Evolutionary conservation across 1,140 invertebrate genomes (phyloP).

Genomic region (Drosophila nannoptera): DNA sequence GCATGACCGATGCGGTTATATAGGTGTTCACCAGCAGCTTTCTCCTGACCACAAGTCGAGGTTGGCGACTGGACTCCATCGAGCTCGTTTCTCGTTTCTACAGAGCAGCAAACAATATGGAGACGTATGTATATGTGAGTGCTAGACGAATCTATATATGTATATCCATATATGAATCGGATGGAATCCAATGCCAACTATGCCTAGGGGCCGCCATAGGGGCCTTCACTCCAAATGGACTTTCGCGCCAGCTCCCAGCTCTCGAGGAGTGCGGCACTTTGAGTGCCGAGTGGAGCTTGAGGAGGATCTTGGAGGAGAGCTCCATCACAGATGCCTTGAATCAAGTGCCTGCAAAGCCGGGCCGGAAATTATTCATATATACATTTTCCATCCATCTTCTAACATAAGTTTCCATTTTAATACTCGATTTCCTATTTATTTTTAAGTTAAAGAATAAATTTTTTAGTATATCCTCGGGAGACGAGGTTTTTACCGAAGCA

Average conservation of each 20-base stretch:
- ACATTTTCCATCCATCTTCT: not conserved
- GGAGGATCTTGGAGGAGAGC: not conserved
- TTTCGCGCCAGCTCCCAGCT: too few relatives aligned
- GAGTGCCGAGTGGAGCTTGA: too few relatives aligned
- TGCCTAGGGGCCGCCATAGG: too few relatives aligned
- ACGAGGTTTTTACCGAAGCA: constrained; percentile 8
- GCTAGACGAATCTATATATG: not conserved
- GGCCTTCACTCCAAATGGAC: too few relatives aligned
- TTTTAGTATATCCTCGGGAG: constrained; percentile 10
- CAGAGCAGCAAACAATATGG: not conserved
- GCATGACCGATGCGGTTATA: constrained; percentile 39
- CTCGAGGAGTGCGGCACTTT: too few relatives aligned
- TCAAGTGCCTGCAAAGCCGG: not conserved
- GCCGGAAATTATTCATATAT: too few relatives aligned
- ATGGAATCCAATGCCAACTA: too few relatives aligned
- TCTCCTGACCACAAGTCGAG: not conserved
- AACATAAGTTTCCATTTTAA: too few relatives aligned
- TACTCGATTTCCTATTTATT: not conserved
- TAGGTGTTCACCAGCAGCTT: constrained; percentile 33
- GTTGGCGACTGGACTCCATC: not conserved
- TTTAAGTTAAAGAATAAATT: constrained; percentile 12
- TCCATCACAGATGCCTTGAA: constrained; percentile 15
- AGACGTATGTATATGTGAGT: not conserved
- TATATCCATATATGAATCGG: not conserved
- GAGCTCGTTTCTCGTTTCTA: not conserved